phyloP scores from a whole-genome alignment of 2,888 invertebrate genomes.

The Tipula lateralis region DNA sequence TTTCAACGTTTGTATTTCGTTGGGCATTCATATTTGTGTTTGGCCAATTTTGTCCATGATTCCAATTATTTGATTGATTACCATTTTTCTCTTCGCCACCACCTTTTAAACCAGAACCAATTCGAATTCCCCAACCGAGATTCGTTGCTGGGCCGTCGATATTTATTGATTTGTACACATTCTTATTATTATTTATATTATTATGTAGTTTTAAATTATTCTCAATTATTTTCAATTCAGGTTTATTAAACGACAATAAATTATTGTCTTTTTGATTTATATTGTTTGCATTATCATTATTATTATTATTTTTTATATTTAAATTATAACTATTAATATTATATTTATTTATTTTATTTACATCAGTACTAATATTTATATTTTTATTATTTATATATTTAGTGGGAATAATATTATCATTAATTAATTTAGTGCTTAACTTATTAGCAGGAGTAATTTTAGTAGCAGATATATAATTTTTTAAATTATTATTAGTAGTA shows the following conservation, averaged over 20 bases:
- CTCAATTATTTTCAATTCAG: background rate
- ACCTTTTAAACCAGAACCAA: slow-evolving; percentile 29
- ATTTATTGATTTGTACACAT: background rate
- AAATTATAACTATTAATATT: slow-evolving; percentile 3
- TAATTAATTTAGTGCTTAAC: background rate
- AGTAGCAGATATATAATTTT: slow-evolving; percentile 16
- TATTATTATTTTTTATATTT: background rate
- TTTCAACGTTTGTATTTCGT: slow-evolving; percentile 15
- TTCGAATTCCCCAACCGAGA: slow-evolving; percentile 14
- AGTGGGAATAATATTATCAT: background rate
- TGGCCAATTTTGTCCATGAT: slow-evolving; percentile 28
- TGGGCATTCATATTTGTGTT: slow-evolving; percentile 26
- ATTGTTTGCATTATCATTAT: background rate
- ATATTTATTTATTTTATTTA: background rate
- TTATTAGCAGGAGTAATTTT: slow-evolving; percentile 2
- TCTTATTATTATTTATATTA: background rate
- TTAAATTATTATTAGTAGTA: slow-evolving; percentile 27
- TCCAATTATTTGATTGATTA: slow-evolving; percentile 30
- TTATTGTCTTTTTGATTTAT: background rate
- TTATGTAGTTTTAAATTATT: slow-evolving; percentile 19
- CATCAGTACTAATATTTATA: slow-evolving; percentile 24
- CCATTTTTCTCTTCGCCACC: slow-evolving; percentile 28
- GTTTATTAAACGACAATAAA: slow-evolving; percentile 5
- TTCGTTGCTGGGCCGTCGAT: slow-evolving; percentile 26
- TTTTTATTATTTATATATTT: slow-evolving; percentile 26